Percentiles rank a stretch among this genome's conserved stretches.
phyloP scores from a whole-genome alignment of 2,888 invertebrate genomes.

The Caradrina clavipalpis region DNA sequence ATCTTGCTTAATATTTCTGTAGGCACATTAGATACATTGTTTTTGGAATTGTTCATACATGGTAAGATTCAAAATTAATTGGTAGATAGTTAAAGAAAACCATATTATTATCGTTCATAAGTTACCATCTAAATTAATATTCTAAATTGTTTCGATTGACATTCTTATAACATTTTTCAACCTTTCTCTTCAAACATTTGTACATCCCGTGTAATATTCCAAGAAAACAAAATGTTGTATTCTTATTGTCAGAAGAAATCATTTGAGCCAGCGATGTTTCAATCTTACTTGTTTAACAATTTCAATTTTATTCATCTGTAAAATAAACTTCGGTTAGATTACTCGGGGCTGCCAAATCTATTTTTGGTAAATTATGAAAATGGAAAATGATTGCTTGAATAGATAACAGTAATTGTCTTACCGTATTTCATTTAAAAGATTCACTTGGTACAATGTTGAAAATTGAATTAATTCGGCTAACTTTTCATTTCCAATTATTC shows the following conservation, averaged over 20 bases:
- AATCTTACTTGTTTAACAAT: background rate
- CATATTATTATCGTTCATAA: background rate
- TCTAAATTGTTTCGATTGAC: no score
- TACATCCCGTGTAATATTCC: no score
- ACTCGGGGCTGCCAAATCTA: background rate
- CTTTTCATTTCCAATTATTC: background rate
- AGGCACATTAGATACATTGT: background rate
- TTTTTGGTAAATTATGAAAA: conserved; percentile 8
- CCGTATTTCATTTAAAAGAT: conserved; percentile 13
- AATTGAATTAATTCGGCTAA: background rate
- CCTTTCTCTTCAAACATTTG: no score
- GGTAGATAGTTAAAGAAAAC: no score
- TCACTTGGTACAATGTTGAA: background rate
- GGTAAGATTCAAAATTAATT: no score
- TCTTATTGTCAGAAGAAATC: background rate
- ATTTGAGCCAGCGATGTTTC: background rate
- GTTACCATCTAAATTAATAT: background rate
- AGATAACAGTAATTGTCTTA: conserved; percentile 3
- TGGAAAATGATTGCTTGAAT: conserved; percentile 10
- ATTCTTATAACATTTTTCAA: no score
- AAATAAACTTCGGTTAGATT: conserved; percentile 8
- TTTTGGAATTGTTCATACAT: background rate
- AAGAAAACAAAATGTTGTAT: no score
- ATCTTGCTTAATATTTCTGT: background rate
- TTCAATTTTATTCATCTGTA: background rate